Evolutionary conservation across 2,888 invertebrate species (phyloP), one percentile per base, ranked within the genome.

Genomic region (Hipparchia semele): DNA sequence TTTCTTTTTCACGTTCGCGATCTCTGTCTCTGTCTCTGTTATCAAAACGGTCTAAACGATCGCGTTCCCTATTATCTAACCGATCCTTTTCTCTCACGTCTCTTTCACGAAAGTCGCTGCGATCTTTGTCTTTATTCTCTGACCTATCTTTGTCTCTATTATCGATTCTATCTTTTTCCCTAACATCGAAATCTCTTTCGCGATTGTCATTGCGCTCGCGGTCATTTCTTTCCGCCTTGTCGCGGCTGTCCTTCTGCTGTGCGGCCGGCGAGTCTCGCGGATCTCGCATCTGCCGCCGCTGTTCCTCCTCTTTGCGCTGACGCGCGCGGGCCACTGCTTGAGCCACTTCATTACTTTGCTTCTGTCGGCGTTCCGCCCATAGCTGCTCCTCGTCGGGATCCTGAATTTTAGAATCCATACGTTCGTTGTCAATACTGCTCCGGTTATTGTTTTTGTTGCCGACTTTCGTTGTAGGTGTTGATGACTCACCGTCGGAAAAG

Each of bases 401-500:
- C 49, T 88, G 88, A 51, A 84, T 79, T 79, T 91, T 92, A 76
- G 82, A 81, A 77, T 88, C 94, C 67, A 82, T 85, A 79, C 87
- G 94, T 79, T 89, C 94, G 71, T 77, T 85, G 72, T 90, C 92
- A 74, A 86, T 83, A 82, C 79, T 87, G 75, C 84, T 82, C 77
- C 92, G 86, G 79, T 84, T 86, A 74, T 83, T 85, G 74, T 81
- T 87, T 77, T 84, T 87, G 81, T 90, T 85, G 75, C 78, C 85
- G 67, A 85, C 85, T 82, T 91, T 89, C 75, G 81, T 86, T 65
- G 80, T 79, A 13, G 90, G 87, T 72, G 87, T 86, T 49, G 90
- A 88, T 13, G 92, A 87, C 80, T 99, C 99, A 83, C 98, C 98
- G 91, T 99, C 99, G 85, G 98, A 98, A 91, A 99, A 99, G 79